A percentile compares a stretch with the other conserved stretches of the same genome.
phyloP scores from a whole-genome alignment of 30 jellyfish, hydroid and myxozoan species.

The Chironex yamaguchii region DNA sequence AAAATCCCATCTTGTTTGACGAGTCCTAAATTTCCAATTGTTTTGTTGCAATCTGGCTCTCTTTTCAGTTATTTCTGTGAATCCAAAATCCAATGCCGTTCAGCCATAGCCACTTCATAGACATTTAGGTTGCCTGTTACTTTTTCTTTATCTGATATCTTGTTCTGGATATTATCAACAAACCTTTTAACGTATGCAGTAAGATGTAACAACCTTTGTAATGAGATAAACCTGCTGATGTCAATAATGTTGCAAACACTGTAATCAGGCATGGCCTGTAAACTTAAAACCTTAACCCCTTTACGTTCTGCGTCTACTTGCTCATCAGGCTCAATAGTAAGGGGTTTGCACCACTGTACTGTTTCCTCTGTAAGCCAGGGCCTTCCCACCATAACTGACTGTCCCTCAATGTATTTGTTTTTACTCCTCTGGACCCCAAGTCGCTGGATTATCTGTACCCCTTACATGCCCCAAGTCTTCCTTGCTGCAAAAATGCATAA shows the following conservation, averaged over 20 bases:
- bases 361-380: conserved; percentile 31
- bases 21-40: too few species aligned
- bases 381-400: conserved; percentile 64
- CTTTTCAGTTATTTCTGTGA: background rate
- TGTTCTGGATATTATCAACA: background rate
- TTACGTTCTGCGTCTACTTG: conserved; percentile 5
- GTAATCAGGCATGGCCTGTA: background rate
- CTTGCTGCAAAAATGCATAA: background rate
- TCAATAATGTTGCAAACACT: conserved; percentile 5
- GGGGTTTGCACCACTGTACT: conserved; percentile 26
- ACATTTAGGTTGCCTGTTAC: background rate
- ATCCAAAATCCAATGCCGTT: conserved; percentile 23
- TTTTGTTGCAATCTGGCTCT: too few species aligned
- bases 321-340: conserved; percentile 7
- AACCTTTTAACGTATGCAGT: conserved; percentile 20
- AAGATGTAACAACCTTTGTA: conserved; percentile 17
- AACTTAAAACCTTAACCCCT: background rate
- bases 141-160: background rate
- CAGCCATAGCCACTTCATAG: conserved; percentile 27
- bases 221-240: conserved; percentile 12
- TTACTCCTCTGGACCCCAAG: conserved; percentile 59
- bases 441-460: conserved; percentile 55
- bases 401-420: background rate
- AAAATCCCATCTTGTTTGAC: too few species aligned
- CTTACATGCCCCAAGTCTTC: conserved; percentile 37